Evolutionary conservation across 2,797 vertebrate genomes (phyloP), one percentile per base, ranked within the genome.

Genomic region (Bradypus variegatus): DNA sequence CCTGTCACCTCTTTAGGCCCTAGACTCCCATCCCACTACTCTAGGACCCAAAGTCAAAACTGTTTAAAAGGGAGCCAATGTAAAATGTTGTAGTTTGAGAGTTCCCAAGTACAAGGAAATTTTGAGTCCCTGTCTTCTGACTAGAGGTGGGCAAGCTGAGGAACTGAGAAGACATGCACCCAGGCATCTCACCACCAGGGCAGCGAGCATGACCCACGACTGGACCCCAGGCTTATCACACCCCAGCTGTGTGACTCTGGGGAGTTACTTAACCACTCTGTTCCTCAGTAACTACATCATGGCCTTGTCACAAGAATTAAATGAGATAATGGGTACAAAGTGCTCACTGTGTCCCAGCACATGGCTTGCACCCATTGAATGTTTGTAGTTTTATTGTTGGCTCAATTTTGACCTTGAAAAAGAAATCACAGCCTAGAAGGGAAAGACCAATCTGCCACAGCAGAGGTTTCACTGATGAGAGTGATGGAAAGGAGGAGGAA

Each of bases 21-120:
- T 58, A 6, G 1, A n/a, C 67, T 48, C 70, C 78, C 8, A 33
- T 83, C 7, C 31, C 23, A 87, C 36, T 3, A 2, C 33, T 45
- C 84, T 72, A n/a, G 55, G 48, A 12, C 84, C 73, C 70, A 58
- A 58, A 91, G 88, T 79, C 62, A 92, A 82, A 58, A 78, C 62
- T 21, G 48, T 0, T 5, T 12, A 36, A 38, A n/a, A 79, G 80
- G 19, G 53, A 5, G 6, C 36, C 69, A 53, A 1, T 78, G 48
- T 69, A 48, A 76, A 89, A 80, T 53, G 53, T 58, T 62, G 65
- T 87, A 72, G 23, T 86, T 48, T 82, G 65, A 85, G 73, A 85
- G 82, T 29, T 78, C 19, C 21, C 8, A 8, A 84, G 31, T n/a
- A 33, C 33, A 11, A 55, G 64, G 86, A 75, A n/a, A 3, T 1